Conservation (phyloP, 2,888 invertebrate species). For the Microdon myrmicae region DNA sequence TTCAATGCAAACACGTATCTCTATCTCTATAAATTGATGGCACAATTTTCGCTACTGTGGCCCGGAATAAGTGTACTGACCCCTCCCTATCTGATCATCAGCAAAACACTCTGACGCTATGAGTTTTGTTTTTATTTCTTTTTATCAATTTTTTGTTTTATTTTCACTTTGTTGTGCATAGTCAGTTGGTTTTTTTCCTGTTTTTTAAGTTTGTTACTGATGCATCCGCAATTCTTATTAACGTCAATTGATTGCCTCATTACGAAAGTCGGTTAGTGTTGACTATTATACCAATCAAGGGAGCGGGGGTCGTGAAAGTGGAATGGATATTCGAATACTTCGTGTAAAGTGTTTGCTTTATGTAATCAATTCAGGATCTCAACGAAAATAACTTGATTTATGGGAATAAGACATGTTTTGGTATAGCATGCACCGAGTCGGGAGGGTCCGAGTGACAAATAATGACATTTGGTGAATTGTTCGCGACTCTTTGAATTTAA, state of each 20-base stretch:
- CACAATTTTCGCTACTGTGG: conserved; percentile 45
- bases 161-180: too few relatives aligned
- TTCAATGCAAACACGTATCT: too few relatives aligned
- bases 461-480: too few relatives aligned
- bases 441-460: too few relatives aligned
- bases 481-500: too few relatives aligned
- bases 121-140: conserved; percentile 12
- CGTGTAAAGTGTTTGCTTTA: too few relatives aligned
- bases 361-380: too few relatives aligned
- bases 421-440: too few relatives aligned
- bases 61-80: conserved; percentile 27
- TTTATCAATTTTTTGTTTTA: background rate
- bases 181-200: conserved; percentile 25
- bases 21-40: conserved; percentile 22
- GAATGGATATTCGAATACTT: too few relatives aligned
- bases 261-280: conserved; percentile 27
- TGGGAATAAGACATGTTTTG: too few relatives aligned
- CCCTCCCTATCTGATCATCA: background rate
- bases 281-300: conserved; percentile 13
- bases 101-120: conserved; percentile 32
- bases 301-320: background rate
- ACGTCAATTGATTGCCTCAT: conserved; percentile 47
- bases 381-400: too few relatives aligned
- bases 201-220: conserved; percentile 32
- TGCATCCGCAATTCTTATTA: conserved; percentile 35